phyloP scores from a whole-genome alignment of 2,113 vertebrate genomes.

The Lota lota region DNA sequence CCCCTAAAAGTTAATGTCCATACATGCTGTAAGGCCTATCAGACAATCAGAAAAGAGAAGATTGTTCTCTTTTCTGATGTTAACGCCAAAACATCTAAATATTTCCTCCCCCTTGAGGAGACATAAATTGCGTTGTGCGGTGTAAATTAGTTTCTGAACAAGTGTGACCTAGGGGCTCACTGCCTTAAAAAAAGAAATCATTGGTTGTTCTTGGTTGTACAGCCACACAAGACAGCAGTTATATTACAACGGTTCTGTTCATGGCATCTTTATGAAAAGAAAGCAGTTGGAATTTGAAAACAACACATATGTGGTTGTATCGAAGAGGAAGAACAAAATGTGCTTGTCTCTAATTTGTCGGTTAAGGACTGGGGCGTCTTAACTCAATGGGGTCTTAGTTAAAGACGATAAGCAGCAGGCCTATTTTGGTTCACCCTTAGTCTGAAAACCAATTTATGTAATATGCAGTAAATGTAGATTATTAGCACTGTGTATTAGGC shows the following conservation, averaged over 20 bases:
- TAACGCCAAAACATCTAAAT: constrained; percentile 54
- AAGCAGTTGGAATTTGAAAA: too few species aligned
- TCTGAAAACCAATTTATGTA: too few species aligned
- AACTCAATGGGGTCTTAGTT: too few species aligned
- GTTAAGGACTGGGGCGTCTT: too few species aligned
- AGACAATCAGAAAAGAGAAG: constrained; percentile 23
- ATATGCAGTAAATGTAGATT: too few species aligned
- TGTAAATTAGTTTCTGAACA: constrained; percentile 48
- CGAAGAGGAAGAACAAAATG: too few species aligned
- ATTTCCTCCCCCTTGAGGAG: constrained; percentile 45
- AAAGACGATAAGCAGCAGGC: too few species aligned
- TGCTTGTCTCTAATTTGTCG: too few species aligned
- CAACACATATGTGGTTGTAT: too few species aligned
- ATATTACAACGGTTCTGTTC: constrained; percentile 3
- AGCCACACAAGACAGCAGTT: constrained; percentile 19
- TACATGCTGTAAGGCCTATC: constrained; percentile 40
- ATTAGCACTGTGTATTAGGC: too few species aligned
- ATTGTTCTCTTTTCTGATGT: constrained; percentile 54
- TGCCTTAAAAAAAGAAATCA: constrained; percentile 24
- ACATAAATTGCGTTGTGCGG: constrained; percentile 20
- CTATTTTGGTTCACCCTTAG: too few species aligned
- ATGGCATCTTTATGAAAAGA: too few species aligned
- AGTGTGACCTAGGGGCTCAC: constrained; percentile 42
- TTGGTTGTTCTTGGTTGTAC: constrained; percentile 38
- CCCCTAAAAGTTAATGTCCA: constrained; percentile 38